Percentiles rank a stretch among this genome's conserved stretches.
These are phyloP conservation scores for Lethenteron reissneri DNA, from an alignment of 2,113 vertebrate genomes.

Conservation along the genomic window DNA sequence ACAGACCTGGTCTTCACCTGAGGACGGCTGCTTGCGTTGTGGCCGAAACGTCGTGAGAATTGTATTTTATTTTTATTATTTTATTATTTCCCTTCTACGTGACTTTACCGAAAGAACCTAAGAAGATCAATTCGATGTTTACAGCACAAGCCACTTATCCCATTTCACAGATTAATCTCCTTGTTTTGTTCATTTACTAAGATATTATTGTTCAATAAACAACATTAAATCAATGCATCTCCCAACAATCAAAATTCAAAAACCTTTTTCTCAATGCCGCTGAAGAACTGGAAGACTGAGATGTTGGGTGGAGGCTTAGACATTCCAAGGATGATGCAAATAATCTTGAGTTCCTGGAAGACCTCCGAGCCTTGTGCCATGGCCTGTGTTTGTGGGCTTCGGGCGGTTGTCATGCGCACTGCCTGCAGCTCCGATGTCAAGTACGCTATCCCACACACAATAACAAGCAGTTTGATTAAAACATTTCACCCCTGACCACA, in stretches of 20 bases:
- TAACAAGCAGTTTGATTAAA: not conserved
- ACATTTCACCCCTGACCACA: not conserved
- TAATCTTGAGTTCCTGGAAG: slow-evolving; percentile 78
- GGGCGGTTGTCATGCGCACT: slow-evolving; percentile 59
- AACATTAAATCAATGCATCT: slow-evolving; percentile 6
- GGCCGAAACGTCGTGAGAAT: too few species aligned
- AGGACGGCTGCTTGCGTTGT: too few species aligned
- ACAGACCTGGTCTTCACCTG: too few species aligned
- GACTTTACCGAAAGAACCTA: too few species aligned
- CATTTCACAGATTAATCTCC: too few species aligned
- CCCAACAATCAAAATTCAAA: not conserved
- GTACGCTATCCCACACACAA: slow-evolving; percentile 34
- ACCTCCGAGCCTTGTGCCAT: slow-evolving; percentile 43
- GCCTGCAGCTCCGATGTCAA: slow-evolving; percentile 92
- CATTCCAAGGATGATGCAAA: slow-evolving; percentile 89
- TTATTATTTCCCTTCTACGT: too few species aligned
- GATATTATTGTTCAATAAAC: too few species aligned
- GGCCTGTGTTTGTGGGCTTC: slow-evolving; percentile 43
- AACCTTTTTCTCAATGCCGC: slow-evolving; percentile 96
- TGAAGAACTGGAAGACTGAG: slow-evolving; percentile 98
- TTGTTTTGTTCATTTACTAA: too few species aligned
- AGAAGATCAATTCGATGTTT: too few species aligned
- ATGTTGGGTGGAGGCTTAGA: slow-evolving; percentile 94
- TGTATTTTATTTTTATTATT: too few species aligned
- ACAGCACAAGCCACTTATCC: too few species aligned